Evolutionary conservation across 2,797 vertebrate species (phyloP), one percentile per base, ranked within the genome.

Genomic region (Adelosebastes latens): DNA sequence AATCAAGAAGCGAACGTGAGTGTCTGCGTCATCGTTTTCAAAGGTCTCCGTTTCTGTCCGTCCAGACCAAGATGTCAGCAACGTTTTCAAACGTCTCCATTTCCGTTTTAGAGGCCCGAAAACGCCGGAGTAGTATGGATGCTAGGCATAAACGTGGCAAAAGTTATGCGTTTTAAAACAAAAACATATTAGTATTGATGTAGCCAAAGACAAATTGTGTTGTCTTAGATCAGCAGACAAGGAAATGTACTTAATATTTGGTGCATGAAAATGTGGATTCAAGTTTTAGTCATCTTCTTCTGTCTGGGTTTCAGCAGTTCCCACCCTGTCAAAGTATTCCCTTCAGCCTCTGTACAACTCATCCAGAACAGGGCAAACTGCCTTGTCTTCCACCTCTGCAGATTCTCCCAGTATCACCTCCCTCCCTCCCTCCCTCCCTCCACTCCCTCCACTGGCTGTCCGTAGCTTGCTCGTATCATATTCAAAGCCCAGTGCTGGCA

Each of bases 371-470:
- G 18, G 79, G 32, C 64, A 69, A 59, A 70, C 62, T 60, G 39
- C 64, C 83, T 86, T 62, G 75, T 79, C 77, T 83, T 68, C 73
- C 80, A 71, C 72, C 76, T 79, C 67, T 18, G 8, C 72, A 78
- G 27, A 80, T 77, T 70, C 52, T 71, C 59, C 61, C 4, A 55
- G 1, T 31, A 27, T 55, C 74, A 61, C 11, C 49, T 69, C 64
- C 42, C 27, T 72, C 67, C 22, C 25, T 65, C 59, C 74, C 46
- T 68, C 56, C 24, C 39, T 72, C 58, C 39, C 62, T 69, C 25
- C 46, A 16, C 29, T 46, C 60, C 22, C 18, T 66, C 46, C 72
- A 56, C 71, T 75, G 61, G 75, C 59, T 58, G 53, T 80, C 31
- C 34, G 65, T 68, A 63, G 29, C 72, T 60, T 20, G 36, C 77